phyloP scores from a whole-genome alignment of 2,797 vertebrate species.

The Platalea minor region DNA sequence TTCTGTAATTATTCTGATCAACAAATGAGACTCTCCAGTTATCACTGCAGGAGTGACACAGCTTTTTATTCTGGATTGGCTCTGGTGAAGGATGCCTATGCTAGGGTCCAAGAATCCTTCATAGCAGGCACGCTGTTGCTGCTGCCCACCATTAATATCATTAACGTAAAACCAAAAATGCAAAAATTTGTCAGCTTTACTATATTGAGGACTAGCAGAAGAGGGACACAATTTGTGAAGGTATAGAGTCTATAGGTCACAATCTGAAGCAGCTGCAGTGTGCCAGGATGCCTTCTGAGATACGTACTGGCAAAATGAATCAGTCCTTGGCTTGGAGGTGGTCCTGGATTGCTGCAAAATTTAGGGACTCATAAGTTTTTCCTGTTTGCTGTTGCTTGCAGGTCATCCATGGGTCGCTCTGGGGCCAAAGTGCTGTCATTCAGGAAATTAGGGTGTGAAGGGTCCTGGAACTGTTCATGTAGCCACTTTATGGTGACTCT shows the following conservation, averaged over 20 bases:
- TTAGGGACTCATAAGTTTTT: not conserved
- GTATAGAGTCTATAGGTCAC: not conserved
- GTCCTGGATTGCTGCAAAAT: not conserved
- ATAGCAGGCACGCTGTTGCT: not conserved
- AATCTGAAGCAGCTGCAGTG: not conserved
- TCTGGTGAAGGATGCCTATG: not conserved
- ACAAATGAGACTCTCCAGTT: not conserved
- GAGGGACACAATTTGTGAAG: not conserved
- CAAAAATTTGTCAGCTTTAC: not conserved
- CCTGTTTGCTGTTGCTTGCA: not conserved
- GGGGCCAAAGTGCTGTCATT: not conserved
- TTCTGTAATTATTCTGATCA: not conserved
- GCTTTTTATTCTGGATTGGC: not conserved
- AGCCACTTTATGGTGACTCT: not conserved
- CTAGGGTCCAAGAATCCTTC: not conserved
- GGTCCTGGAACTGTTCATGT: not conserved
- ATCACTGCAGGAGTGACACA: not conserved
- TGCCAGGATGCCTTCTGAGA: not conserved
- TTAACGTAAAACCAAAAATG: not conserved
- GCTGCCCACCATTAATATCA: not conserved
- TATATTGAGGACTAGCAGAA: not conserved
- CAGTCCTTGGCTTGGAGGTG: not conserved
- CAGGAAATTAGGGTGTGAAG: not conserved
- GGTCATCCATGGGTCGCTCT: not conserved
- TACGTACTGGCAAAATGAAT: not conserved